Conservation (phyloP, 2,113 vertebrate genomes). For the Addax nasomaculatus region DNA sequence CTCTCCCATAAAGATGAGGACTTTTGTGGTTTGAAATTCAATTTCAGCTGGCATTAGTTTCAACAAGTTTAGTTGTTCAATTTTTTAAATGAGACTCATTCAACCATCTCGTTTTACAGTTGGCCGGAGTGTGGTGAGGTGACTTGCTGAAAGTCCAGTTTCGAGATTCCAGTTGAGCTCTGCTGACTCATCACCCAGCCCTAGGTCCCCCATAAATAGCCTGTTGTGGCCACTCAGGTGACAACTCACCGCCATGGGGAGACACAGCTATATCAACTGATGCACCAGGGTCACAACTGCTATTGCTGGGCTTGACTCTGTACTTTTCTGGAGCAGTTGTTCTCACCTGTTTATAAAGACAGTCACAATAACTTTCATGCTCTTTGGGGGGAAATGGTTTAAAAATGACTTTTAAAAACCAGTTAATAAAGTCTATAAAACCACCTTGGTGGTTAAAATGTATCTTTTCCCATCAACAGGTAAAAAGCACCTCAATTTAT, state of each 20-base stretch:
- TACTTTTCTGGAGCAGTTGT: constrained; percentile 99
- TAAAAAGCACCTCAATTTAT: neutral
- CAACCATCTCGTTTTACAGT: neutral
- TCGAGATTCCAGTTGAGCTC: neutral
- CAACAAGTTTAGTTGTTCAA: neutral
- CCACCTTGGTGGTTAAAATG: neutral
- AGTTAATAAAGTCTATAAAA: neutral
- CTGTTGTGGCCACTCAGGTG: neutral
- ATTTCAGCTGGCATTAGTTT: neutral
- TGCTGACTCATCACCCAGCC: neutral
- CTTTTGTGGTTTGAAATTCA: neutral
- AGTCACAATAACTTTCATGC: neutral
- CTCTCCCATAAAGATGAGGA: neutral
- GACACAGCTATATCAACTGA: constrained; percentile 93
- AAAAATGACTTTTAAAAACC: neutral
- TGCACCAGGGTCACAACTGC: constrained; percentile 92
- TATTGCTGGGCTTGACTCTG: constrained; percentile 97
- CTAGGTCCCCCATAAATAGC: neutral
- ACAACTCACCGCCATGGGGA: constrained; percentile 91
- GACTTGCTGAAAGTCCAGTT: neutral
- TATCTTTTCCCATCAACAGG: neutral
- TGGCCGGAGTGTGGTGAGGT: neutral
- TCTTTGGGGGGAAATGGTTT: neutral
- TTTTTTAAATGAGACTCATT: neutral
- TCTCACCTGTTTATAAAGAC: constrained; percentile 86